Evolutionary conservation across 2,113 vertebrate genomes (phyloP).

Genomic region (Chloropsis hardwickii): DNA sequence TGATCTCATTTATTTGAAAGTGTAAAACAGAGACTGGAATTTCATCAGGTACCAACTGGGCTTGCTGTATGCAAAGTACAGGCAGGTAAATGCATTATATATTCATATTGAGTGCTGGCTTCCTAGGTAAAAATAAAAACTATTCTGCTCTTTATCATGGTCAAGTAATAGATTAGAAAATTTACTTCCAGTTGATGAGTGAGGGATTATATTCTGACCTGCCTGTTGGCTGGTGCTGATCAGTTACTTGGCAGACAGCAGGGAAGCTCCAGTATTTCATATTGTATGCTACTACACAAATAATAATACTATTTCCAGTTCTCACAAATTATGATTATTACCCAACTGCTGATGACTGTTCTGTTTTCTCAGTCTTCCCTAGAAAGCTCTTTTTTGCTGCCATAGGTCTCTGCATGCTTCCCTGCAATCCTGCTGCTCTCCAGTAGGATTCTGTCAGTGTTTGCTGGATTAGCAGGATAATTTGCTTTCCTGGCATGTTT

Average conservation of each 20-base stretch:
- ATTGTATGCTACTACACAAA: neutral
- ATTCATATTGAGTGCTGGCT: neutral
- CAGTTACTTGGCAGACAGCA: neutral
- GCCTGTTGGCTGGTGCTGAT: neutral
- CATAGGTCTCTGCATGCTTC: neutral
- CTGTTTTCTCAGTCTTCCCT: neutral
- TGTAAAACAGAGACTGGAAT: neutral
- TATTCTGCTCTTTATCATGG: neutral
- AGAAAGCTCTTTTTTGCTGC: neutral
- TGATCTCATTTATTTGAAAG: neutral
- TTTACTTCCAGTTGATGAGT: neutral
- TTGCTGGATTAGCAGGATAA: constrained; percentile 16
- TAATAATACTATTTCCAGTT: neutral
- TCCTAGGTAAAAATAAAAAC: neutral
- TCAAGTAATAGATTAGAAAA: neutral
- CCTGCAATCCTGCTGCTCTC: neutral
- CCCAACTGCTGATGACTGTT: neutral
- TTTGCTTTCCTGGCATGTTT: constrained; percentile 52
- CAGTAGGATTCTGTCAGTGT: neutral
- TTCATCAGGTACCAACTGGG: neutral
- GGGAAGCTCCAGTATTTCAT: neutral
- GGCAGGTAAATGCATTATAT: neutral
- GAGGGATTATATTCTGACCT: neutral
- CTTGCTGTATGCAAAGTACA: neutral
- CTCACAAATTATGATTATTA: constrained; percentile 23